Evolutionary conservation across 2,113 vertebrate species (phyloP), one percentile per base, ranked within the genome.

Genomic region (Rhinopithecus roxellana): DNA sequence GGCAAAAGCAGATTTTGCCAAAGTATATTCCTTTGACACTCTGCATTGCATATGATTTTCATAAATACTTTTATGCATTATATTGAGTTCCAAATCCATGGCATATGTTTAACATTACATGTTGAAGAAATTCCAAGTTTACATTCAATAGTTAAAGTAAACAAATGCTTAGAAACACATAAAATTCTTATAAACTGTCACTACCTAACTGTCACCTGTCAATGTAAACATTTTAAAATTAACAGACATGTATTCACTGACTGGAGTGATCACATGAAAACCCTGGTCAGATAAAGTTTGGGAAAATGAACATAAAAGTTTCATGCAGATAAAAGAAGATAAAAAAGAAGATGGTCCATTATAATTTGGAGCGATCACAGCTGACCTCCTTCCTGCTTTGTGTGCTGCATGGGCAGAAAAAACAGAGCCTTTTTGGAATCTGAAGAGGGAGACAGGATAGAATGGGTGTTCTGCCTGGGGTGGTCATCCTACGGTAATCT

Each of bases 71-170:
- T 67, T 67, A 83, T 45, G 35, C 35, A n/a, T 81, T 89, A 82
- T n/a, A 89, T 59, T 91, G 20, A 79, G 27, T 91, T 95, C 48
- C 79, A 93, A 96, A 91, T 89, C 78, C 90, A 86, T 80, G 93
- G 69, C 96, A 97, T 94, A 64, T 97, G 96, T 97, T 98, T 97
- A 95, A 57, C 91, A 96, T 97, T 97, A 97, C 45, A 74, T 94
- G 16, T 91, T 95, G 91, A 96, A 79, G 72, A 94, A 94, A 93
- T 96, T 89, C 89, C 95, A 97, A 96, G 93, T 97, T 96, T 97
- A 97, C n/a, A 89, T 98, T 96, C 79, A 93, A 96, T 93, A 74
- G 92, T 94, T 97, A 96, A 97, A 84, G 80, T 96, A 97, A 97
- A 97, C 95, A 97, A 97, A 95, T 97, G 72, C 85, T 97, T 85